Evolutionary conservation across 2,888 invertebrate species (phyloP), one percentile per base, ranked within the genome.

Genomic region (Trissolcus brochymenae): DNA sequence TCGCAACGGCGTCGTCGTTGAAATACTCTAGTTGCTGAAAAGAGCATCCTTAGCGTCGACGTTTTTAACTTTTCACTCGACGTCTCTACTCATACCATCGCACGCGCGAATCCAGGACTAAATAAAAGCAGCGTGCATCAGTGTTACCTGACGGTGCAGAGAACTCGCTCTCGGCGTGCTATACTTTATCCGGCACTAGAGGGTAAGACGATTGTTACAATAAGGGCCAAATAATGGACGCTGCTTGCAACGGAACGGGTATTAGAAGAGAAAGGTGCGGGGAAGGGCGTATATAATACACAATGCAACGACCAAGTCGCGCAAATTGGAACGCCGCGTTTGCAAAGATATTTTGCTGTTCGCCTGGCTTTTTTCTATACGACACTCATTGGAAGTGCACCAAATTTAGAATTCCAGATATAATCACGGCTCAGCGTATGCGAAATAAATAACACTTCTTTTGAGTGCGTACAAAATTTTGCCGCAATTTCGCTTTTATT

Each of bases 41-140:
- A 76, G 72, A 71, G 68, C 78, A 79, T 72, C 72, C 71, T 72
- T 75, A 71, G 61, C 75, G 75, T 75, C 75, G 78, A 79, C 78
- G 76, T 76, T 79, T 79, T 76, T 79, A 73, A 79, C 75, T 79
- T 79, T 79, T 76, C 76, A 66, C 79, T 79, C 73, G 74, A 49
- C 59, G 67, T 54, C 62, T 67, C 76, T 54, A 62, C 78, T 56
- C 66, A 62, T 64, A 71, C 78, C 74, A 62, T 19, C 55, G 56
- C 71, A 64, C 67, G 71, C 72, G 72, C 62, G 64, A 76, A 49
- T 61, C 74, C 75, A 66, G 70, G 59, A 76, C 76, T 72, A 77
- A 72, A 77, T 72, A 77, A 77, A 72, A 68, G 77, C 76, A 43
- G 59, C 76, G 50, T 62, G 76, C 35, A 35, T 35, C 72, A 68